A percentile compares a stretch with the other conserved stretches of the same genome.
phyloP scores from a whole-genome alignment of 2,888 invertebrate species.

The Trissonchulus latispiculum region DNA sequence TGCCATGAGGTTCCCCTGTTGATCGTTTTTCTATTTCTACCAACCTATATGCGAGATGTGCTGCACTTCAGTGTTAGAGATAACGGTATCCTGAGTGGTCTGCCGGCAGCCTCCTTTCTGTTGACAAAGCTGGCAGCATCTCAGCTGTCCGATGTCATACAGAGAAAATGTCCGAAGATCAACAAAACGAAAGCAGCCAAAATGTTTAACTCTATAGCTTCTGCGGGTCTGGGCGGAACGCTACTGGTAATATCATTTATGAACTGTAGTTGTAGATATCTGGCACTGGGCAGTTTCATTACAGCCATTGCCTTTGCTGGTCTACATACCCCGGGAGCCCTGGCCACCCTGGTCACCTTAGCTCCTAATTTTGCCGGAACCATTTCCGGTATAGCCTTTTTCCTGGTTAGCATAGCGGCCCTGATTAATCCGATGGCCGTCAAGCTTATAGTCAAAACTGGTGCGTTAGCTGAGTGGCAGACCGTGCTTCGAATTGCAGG shows the following conservation, averaged over 20 bases:
- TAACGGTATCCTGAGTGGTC: not conserved
- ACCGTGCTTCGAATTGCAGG: constrained; percentile 1
- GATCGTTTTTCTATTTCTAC: constrained; percentile 19
- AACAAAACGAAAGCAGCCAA: not conserved
- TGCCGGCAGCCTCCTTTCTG: constrained; percentile 18
- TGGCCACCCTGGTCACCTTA: constrained; percentile 18
- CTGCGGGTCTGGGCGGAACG: constrained; percentile 12
- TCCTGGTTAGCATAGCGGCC: constrained; percentile 12
- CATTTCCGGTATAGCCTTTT: constrained; percentile 17
- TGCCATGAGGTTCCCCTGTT: constrained; percentile 22
- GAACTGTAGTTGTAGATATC: not conserved
- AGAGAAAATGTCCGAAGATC: not conserved
- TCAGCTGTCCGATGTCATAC: not conserved
- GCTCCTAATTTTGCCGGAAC: constrained; percentile 20
- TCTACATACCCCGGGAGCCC: constrained; percentile 20
- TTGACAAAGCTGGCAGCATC: constrained; percentile 10
- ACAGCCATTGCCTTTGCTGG: constrained; percentile 18
- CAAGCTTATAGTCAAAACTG: not conserved
- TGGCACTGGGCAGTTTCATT: not conserved
- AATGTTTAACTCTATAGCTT: constrained; percentile 18
- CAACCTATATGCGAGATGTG: constrained; percentile 19
- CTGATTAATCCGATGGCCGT: constrained; percentile 8
- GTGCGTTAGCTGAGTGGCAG: constrained; percentile 5
- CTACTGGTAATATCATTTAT: constrained; percentile 12
- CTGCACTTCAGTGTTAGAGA: constrained; percentile 7